These are phyloP conservation scores for Didymodactylos carnosus DNA, from an alignment of 2,888 invertebrate genomes.

Conservation along the genomic window DNA sequence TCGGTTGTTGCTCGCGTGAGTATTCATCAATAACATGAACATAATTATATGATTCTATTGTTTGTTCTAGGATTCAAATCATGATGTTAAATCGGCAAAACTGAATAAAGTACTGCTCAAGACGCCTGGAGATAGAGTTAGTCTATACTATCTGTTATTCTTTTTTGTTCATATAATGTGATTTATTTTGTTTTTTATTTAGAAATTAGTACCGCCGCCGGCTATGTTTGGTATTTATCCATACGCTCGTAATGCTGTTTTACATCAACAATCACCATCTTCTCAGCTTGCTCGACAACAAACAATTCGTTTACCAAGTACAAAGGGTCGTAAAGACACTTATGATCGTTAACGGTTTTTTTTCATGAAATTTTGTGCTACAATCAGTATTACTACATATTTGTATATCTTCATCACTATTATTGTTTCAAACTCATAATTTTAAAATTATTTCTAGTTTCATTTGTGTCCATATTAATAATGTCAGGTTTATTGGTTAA, in stretches of 20 bases:
- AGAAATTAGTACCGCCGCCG: background rate
- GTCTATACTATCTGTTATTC: background rate
- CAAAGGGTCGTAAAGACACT: background rate
- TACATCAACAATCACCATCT: background rate
- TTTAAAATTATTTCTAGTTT: too few relatives aligned
- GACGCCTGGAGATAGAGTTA: too few relatives aligned
- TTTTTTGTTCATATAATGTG: background rate
- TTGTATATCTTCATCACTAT: too few relatives aligned
- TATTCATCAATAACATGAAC: too few relatives aligned
- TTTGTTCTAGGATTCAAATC: background rate
- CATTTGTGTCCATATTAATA: too few relatives aligned
- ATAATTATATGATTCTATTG: background rate
- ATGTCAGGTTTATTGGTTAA: too few relatives aligned
- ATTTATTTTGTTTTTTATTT: background rate
- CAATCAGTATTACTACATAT: too few relatives aligned
- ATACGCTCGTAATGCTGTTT: background rate
- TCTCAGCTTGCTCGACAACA: background rate
- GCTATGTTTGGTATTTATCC: background rate
- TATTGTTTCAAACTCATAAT: too few relatives aligned
- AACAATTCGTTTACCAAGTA: background rate
- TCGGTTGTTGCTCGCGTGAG: too few relatives aligned
- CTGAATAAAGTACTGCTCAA: too few relatives aligned
- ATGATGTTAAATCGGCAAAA: background rate
- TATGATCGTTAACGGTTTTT: background rate
- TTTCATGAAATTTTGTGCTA: too few relatives aligned